Evolutionary conservation across 2,888 invertebrate genomes (phyloP), one percentile per base, ranked within the genome.

Genomic region (Anoplius nigerrimus): DNA sequence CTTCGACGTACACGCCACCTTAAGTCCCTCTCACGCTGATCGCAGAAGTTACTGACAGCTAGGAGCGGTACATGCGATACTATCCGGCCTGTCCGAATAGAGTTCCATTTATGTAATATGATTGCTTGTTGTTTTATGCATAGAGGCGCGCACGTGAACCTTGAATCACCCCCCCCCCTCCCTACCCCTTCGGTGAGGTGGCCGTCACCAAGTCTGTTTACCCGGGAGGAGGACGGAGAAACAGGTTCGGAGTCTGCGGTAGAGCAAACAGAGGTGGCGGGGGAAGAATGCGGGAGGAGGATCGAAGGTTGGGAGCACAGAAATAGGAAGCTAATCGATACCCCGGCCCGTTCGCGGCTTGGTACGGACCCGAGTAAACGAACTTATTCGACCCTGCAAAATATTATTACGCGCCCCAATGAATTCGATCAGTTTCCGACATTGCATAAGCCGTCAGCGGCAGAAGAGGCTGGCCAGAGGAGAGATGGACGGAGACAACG

Each of bases 331-430:
- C 78, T 81, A 82, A 83, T 83, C 83, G 81, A 83, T 83, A 83
- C 75, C 78, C n/a, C n/a, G 34, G 79, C 77, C 79, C 74, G 78
- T 75, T 80, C 79, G 74, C 72, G 75, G 74, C 65, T 75, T 65
- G 69, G 74, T 75, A 79, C 77, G 78, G 78, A 81, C 76, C 81
- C 81, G 80, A 82, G 83, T 82, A 83, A 86, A 86, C 83, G 82
- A 81, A 84, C 84, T 82, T 82, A 81, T 82, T 86, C 84, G 82
- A 86, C 81, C 86, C 82, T 84, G 82, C 85, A 84, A 86, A 86
- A 85, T 86, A 86, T 85, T 86, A 86, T 86, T 85, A 86, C 82
- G 76, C 84, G 84, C 84, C 81, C 84, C 82, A 78, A 82, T 84
- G 85, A 84, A 82, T 84, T 82, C 83, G 85, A 86, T 86, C 83